These are phyloP conservation scores for Hoplostethus mediterraneus DNA, from an alignment of 2,797 vertebrate species.

Conservation along the genomic window DNA sequence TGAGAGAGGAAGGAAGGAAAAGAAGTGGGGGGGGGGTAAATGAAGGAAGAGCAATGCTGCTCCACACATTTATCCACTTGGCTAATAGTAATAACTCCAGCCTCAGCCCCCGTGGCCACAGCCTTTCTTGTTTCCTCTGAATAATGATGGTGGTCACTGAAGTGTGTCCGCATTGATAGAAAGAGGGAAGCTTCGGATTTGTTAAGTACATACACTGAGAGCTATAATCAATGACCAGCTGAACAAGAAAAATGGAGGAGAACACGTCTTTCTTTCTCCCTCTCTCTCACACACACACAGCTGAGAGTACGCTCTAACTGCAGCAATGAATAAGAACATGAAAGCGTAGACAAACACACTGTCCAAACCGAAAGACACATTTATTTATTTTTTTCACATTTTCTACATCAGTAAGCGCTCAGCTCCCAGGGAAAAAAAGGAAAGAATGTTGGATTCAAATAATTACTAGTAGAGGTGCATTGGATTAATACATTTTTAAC, in stretches of 20 bases:
- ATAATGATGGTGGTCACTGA: constrained; percentile 34
- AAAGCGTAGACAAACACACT: no score
- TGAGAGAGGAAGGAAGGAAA: constrained; percentile 31
- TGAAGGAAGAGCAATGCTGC: constrained; percentile 20
- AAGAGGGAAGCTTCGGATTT: constrained; percentile 41
- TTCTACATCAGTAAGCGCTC: background rate
- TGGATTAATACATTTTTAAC: constrained; percentile 35
- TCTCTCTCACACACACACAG: background rate
- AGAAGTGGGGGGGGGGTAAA: background rate
- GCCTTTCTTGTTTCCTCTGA: constrained; percentile 23
- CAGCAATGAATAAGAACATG: no score
- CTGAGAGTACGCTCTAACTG: background rate
- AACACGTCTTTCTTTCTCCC: background rate
- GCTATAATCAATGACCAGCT: constrained; percentile 46
- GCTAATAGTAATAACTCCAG: constrained; percentile 29
- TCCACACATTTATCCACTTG: constrained; percentile 33
- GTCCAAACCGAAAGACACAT: no score
- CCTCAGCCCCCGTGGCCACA: constrained; percentile 24
- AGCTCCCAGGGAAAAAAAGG: background rate
- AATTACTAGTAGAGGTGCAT: constrained; percentile 26
- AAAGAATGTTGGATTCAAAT: constrained; percentile 22
- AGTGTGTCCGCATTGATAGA: constrained; percentile 25
- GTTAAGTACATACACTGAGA: background rate
- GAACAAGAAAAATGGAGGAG: background rate
- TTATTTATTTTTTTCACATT: background rate